A percentile compares a stretch with the other conserved stretches of the same genome.
phyloP scores from a whole-genome alignment of 2,797 vertebrate species.

The Alosa sapidissima region DNA sequence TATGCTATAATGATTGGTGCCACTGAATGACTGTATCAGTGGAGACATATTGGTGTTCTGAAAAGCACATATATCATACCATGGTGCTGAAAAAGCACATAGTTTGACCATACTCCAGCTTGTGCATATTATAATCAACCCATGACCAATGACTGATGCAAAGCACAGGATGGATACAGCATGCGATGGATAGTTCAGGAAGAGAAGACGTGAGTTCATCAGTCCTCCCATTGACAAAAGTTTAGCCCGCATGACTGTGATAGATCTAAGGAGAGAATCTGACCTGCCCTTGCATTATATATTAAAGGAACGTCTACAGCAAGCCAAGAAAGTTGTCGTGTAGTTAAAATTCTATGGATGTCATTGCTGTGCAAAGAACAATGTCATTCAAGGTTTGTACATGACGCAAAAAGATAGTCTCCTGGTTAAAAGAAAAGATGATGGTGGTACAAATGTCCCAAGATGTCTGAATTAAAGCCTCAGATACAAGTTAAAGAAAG shows the following conservation, averaged over 20 bases:
- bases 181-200: background rate
- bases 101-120: background rate
- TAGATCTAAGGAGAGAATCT: background rate
- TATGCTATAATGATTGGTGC: background rate
- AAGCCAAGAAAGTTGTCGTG: background rate
- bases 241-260: background rate
- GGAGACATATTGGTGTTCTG: background rate
- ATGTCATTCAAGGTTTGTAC: background rate
- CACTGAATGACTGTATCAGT: background rate
- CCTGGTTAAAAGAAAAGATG: background rate
- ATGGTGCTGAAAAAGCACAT: background rate
- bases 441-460: background rate
- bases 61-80: background rate
- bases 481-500: background rate
- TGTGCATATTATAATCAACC: background rate
- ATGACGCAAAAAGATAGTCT: background rate
- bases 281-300: background rate
- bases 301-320: background rate
- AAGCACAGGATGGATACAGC: background rate
- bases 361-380: background rate
- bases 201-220: background rate
- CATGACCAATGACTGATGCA: constrained; percentile 1
- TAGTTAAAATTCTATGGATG: background rate
- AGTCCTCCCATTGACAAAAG: background rate
- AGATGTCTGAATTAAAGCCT: background rate